These are phyloP conservation scores for Eulemur macaco DNA, from an alignment of 2,113 vertebrate genomes.

Conservation along the genomic window DNA sequence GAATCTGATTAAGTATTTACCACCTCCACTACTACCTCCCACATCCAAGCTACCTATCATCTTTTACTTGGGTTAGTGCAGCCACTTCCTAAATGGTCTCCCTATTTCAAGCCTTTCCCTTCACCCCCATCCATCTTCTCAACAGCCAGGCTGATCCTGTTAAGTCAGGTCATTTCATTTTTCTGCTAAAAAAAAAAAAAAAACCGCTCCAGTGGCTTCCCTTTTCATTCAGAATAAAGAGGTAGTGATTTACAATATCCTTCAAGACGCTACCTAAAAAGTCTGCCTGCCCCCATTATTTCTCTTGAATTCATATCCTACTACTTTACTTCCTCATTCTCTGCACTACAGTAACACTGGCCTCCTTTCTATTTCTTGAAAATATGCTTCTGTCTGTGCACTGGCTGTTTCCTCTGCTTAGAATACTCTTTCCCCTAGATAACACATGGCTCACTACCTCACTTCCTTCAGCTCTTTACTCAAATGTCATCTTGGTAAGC, in stretches of 20 bases:
- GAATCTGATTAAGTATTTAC: background rate
- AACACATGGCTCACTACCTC: background rate
- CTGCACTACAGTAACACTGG: background rate
- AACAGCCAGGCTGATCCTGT: background rate
- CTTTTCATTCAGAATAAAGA: slow-evolving; percentile 1
- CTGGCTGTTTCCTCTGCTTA: background rate
- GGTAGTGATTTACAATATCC: background rate
- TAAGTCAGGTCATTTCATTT: slow-evolving; percentile 23
- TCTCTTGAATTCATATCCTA: background rate
- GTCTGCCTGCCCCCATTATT: background rate
- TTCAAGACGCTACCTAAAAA: background rate
- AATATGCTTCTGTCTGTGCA: background rate
- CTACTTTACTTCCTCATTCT: background rate
- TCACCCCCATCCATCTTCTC: background rate
- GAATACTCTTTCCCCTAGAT: background rate
- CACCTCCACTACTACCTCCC: background rate
- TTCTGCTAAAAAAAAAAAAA: background rate
- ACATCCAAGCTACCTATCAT: background rate
- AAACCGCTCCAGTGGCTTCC: background rate
- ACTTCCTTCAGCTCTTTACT: background rate
- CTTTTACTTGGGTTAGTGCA: background rate
- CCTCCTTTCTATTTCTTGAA: slow-evolving; percentile 2
- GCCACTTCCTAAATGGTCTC: background rate
- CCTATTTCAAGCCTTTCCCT: background rate
- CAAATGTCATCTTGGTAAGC: background rate